A percentile compares a stretch with the other conserved stretches of the same genome.
Evolutionary conservation across 2,797 vertebrate species (phyloP).

Genomic region (Nannoperca obscura): DNA sequence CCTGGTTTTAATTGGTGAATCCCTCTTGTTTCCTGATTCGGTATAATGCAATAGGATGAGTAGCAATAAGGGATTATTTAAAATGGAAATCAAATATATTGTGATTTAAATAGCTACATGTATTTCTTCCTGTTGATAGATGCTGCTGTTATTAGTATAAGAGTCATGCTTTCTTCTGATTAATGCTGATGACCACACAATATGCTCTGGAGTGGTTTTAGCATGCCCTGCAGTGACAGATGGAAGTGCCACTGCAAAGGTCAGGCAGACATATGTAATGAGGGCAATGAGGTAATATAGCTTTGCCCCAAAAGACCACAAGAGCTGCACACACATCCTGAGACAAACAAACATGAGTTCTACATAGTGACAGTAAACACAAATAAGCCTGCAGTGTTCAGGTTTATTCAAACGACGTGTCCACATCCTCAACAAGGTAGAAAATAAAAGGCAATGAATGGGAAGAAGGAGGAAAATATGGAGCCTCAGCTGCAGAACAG

Average conservation of each 20-base stretch:
- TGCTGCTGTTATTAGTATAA: too few relatives aligned
- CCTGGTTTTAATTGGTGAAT: not conserved
- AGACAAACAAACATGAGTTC: not conserved
- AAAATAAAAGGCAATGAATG: too few relatives aligned
- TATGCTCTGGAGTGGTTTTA: constrained; percentile 4
- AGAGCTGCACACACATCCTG: not conserved
- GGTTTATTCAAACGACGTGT: too few relatives aligned
- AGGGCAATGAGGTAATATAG: constrained; percentile 31
- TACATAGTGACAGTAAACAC: not conserved
- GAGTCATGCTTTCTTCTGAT: too few relatives aligned
- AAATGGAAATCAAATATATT: constrained; percentile 1
- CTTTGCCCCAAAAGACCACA: constrained; percentile 11
- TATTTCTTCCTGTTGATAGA: too few relatives aligned
- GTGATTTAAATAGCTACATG: too few relatives aligned
- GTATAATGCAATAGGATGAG: not conserved
- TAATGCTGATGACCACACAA: constrained; percentile 4
- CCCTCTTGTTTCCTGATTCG: not conserved
- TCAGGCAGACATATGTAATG: constrained; percentile 49
- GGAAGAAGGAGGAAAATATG: too few relatives aligned
- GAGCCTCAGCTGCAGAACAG: too few relatives aligned
- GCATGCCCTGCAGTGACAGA: constrained; percentile 29
- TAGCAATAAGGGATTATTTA: not conserved
- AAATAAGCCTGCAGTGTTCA: not conserved
- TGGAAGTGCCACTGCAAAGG: constrained; percentile 46
- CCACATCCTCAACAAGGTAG: too few relatives aligned